phyloP scores from a whole-genome alignment of 64 coral and sea anemone species.

The Actinia tenebrosa region DNA sequence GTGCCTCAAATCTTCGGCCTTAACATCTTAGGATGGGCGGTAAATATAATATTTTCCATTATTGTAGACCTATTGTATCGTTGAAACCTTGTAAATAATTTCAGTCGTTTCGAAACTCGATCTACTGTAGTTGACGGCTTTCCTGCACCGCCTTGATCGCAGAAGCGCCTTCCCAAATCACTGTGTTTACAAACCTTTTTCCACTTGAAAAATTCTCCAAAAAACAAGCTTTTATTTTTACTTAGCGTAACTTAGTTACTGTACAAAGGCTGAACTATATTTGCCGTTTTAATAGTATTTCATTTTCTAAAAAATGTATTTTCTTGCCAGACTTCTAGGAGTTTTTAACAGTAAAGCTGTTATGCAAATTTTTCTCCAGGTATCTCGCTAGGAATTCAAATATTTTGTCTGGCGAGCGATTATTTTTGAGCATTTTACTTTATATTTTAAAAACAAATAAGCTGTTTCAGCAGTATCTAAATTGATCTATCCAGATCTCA shows the following conservation, averaged over 20 bases:
- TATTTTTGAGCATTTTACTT: background rate
- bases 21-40: slow-evolving; percentile 87
- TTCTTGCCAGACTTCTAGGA: background rate
- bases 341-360: background rate
- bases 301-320: background rate
- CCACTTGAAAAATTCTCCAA: background rate
- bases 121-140: background rate
- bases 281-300: background rate
- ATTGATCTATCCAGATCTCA: background rate
- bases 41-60: slow-evolving; percentile 16
- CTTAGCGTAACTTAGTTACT: background rate
- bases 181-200: background rate
- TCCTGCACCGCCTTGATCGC: background rate
- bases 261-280: background rate
- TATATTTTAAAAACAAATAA: background rate
- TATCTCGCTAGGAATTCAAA: background rate
- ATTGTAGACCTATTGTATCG: background rate
- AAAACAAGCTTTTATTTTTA: background rate
- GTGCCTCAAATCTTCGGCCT: slow-evolving; percentile 80
- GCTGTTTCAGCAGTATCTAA: background rate
- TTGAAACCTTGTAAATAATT: background rate
- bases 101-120: background rate
- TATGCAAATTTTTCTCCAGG: slow-evolving; percentile 2
- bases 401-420: background rate
- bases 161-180: background rate